Conservation (phyloP, 1,140 invertebrate genomes). For the Drosophila biarmipes region DNA sequence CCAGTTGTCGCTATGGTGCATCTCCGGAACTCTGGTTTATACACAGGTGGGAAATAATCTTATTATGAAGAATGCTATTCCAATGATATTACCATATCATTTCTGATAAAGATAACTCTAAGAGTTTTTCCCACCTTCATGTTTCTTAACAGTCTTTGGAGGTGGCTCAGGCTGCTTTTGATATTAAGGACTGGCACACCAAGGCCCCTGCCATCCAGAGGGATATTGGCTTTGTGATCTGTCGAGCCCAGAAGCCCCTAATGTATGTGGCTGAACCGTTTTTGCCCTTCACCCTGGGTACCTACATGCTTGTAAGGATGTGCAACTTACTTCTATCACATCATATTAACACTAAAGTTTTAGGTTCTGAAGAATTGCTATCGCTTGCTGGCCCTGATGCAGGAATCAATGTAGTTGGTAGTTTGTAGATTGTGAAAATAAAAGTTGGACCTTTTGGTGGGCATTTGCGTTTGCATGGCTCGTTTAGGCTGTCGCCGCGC, state of each 20-base stretch:
- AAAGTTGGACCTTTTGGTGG: slow-evolving; percentile 35
- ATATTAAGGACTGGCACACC: slow-evolving; percentile 60
- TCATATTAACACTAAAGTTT: background rate
- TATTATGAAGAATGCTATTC: too few relatives aligned
- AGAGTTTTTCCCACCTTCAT: too few relatives aligned
- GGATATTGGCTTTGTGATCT: slow-evolving; percentile 63
- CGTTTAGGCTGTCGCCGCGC: slow-evolving; percentile 61
- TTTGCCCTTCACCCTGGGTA: slow-evolving; percentile 56
- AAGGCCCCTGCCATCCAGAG: slow-evolving; percentile 52
- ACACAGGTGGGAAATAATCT: slow-evolving; percentile 41
- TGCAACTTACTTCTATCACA: background rate
- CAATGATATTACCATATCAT: too few relatives aligned
- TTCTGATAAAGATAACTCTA: too few relatives aligned
- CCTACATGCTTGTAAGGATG: slow-evolving; percentile 64
- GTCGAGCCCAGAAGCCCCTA: slow-evolving; percentile 60
- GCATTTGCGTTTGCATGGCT: slow-evolving; percentile 52
- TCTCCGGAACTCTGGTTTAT: slow-evolving; percentile 55
- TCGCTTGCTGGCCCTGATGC: slow-evolving; percentile 51
- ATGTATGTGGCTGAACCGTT: slow-evolving; percentile 59
- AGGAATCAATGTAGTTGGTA: slow-evolving; percentile 47
- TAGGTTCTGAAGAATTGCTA: slow-evolving; percentile 67
- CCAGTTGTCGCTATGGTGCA: slow-evolving; percentile 70
- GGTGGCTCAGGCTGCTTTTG: slow-evolving; percentile 65
- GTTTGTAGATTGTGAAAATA: slow-evolving; percentile 39
- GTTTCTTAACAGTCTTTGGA: slow-evolving; percentile 47